Percentiles rank a stretch among this genome's conserved stretches.
Conservation (phyloP, 2,113 vertebrate species). For the Corythaeola cristata region DNA sequence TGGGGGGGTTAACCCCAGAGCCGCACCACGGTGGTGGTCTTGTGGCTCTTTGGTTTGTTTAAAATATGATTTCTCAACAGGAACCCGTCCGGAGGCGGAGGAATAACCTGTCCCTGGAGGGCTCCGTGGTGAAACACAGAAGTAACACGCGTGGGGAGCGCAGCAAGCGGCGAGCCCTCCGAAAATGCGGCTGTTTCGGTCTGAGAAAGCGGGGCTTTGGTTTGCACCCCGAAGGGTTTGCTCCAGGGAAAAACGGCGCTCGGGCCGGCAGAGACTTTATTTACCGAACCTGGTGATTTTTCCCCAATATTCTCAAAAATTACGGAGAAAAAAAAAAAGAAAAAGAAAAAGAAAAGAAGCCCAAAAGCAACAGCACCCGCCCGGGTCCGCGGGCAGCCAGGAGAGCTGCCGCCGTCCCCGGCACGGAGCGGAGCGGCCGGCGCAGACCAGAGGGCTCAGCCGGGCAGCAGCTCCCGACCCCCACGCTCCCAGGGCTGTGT, state of each 20-base stretch:
- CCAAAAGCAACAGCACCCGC: fast-evolving
- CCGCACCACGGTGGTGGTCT: not conserved
- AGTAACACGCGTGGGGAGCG: not conserved
- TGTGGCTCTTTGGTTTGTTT: not conserved
- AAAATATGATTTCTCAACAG: not conserved
- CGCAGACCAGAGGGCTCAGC: fast-evolving
- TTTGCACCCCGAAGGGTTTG: not conserved
- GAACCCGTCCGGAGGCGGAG: not conserved
- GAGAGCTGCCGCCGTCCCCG: not conserved
- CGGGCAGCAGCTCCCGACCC: not conserved
- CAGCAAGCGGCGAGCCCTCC: not conserved
- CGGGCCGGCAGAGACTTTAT: not conserved
- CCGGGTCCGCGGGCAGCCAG: not conserved
- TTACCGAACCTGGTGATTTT: not conserved
- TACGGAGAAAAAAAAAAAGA: no score
- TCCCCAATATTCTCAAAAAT: not conserved
- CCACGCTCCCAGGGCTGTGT: fast-evolving
- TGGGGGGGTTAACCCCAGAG: conserved; percentile 11
- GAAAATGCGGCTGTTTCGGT: not conserved
- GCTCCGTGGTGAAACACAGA: not conserved
- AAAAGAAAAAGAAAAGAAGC: not conserved
- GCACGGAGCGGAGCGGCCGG: not conserved
- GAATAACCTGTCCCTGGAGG: not conserved
- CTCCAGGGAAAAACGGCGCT: not conserved
- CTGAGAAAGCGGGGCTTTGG: not conserved